Evolutionary conservation across 2,888 invertebrate genomes (phyloP).

Genomic region (Tinea trinotella): DNA sequence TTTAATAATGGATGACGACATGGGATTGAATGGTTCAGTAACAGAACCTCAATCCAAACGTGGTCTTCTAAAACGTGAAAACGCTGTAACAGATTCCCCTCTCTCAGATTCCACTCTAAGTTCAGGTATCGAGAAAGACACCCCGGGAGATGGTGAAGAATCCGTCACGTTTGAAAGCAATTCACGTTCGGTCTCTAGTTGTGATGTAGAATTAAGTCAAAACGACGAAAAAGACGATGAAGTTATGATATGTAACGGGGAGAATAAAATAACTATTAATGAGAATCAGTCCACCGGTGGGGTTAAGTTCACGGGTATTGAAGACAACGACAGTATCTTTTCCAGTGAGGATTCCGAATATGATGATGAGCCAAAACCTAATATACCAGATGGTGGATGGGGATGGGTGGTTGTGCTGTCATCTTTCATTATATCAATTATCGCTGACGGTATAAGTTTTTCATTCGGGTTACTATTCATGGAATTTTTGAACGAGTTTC

Average conservation of each 20-base stretch:
- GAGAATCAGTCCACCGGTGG: constrained; percentile 28
- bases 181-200: constrained; percentile 50
- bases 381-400: constrained; percentile 87
- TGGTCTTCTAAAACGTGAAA: constrained; percentile 35
- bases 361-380: constrained; percentile 44
- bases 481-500: constrained; percentile 85
- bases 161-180: constrained; percentile 38
- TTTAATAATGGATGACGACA: constrained; percentile 43
- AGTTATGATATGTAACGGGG: constrained; percentile 22
- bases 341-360: constrained; percentile 32
- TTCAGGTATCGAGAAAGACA: constrained; percentile 63
- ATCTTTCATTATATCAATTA: constrained; percentile 87
- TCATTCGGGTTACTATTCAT: constrained; percentile 92
- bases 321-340: constrained; percentile 33
- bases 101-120: constrained; percentile 52
- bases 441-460: constrained; percentile 94
- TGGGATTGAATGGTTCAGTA: constrained; percentile 32
- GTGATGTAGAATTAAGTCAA: constrained; percentile 26
- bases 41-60: constrained; percentile 41
- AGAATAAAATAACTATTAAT: constrained; percentile 22
- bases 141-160: constrained; percentile 31
- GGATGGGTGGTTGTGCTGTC: constrained; percentile 92
- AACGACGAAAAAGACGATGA: constrained; percentile 29
- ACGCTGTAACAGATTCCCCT: constrained; percentile 46
- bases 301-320: constrained; percentile 34